Evolutionary conservation across 2,888 invertebrate genomes (phyloP).

Genomic region (Scrobipalpa atriplicella): DNA sequence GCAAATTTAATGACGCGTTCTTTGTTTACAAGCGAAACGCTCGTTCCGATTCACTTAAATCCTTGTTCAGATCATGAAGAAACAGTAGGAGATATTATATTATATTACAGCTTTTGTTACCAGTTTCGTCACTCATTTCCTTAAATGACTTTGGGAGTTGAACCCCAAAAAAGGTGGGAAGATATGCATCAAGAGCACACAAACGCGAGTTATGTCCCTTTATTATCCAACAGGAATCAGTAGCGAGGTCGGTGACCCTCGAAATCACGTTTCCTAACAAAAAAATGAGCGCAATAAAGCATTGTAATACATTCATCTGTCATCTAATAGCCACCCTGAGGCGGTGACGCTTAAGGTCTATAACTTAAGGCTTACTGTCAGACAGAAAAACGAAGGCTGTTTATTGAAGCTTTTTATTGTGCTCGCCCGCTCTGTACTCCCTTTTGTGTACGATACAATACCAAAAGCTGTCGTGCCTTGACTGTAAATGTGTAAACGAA

Average conservation of each 20-base stretch:
- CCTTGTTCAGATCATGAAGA: conserved; percentile 9
- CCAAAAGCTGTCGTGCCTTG: conserved; percentile 52
- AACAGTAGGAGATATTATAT: conserved; percentile 24
- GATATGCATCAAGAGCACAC: conserved; percentile 60
- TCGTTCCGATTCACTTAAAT: conserved; percentile 14
- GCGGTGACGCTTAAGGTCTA: conserved; percentile 59
- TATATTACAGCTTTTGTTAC: conserved; percentile 11
- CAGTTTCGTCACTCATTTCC: conserved; percentile 35
- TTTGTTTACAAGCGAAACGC: conserved; percentile 27
- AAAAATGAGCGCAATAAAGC: conserved; percentile 69
- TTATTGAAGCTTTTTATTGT: conserved; percentile 68
- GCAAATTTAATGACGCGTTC: conserved; percentile 61
- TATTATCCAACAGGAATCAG: conserved; percentile 63
- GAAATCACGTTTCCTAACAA: conserved; percentile 66
- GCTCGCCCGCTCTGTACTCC: conserved; percentile 51
- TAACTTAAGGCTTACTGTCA: conserved; percentile 74
- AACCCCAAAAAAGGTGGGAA: conserved; percentile 54
- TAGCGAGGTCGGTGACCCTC: conserved; percentile 66
- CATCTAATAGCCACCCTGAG: conserved; percentile 67
- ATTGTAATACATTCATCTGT: conserved; percentile 72
- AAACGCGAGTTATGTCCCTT: conserved; percentile 54
- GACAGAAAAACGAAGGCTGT: conserved; percentile 57
- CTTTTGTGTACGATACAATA: conserved; percentile 58
- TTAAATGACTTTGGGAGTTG: conserved; percentile 49
- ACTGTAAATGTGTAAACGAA: conserved; percentile 54